Conservation (phyloP, 2,797 vertebrate species). For the Heliangelus exortis region DNA sequence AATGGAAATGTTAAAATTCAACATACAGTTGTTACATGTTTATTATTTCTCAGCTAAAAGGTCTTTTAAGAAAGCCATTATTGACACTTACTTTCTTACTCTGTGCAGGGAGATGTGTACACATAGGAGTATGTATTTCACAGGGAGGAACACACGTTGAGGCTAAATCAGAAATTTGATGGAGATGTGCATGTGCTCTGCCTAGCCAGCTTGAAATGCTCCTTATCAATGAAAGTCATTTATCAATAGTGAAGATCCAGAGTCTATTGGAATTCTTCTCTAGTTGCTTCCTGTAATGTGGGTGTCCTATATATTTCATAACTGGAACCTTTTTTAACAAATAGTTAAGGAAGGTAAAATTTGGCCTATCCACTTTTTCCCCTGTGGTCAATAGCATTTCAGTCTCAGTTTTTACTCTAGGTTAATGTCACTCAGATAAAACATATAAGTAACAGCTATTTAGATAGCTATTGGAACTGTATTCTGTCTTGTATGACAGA, state of each 20-base stretch:
- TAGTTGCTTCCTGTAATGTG: background rate
- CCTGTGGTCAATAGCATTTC: background rate
- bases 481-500: background rate
- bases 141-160: background rate
- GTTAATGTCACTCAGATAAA: background rate
- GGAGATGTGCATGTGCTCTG: background rate
- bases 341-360: background rate
- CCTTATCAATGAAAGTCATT: background rate
- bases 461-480: background rate
- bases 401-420: background rate
- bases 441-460: background rate
- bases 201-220: background rate
- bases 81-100: background rate
- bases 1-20: background rate
- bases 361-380: background rate
- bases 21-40: background rate
- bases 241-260: background rate
- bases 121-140: background rate
- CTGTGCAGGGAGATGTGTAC: background rate
- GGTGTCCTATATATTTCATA: background rate
- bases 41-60: background rate
- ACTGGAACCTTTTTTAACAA: background rate
- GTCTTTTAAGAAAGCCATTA: conserved; percentile 3
- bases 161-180: background rate
- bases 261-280: background rate